Conservation (phyloP, 92 coral and sea anemone species). For the Actinostola sp. region DNA sequence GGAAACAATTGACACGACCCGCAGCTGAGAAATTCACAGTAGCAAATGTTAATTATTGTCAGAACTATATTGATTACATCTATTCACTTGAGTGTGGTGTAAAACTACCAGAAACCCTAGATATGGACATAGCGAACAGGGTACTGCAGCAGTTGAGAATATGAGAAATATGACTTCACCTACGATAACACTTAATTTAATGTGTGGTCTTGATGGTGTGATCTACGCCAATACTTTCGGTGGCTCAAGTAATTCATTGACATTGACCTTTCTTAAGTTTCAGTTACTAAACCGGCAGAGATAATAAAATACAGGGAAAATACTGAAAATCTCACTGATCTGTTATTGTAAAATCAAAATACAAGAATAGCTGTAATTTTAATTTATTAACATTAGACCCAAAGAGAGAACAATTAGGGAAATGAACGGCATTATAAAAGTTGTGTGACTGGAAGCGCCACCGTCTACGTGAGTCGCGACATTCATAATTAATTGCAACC, state of each 20-base stretch:
- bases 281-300: too few species aligned
- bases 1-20: conserved; percentile 51
- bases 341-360: too few species aligned
- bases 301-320: too few species aligned
- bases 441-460: too few species aligned
- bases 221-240: conserved; percentile 50
- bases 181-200: conserved; percentile 44
- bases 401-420: too few species aligned
- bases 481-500: too few species aligned
- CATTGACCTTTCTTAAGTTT: too few species aligned
- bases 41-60: conserved; percentile 43
- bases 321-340: too few species aligned
- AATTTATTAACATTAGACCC: too few species aligned
- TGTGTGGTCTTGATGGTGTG: conserved; percentile 51
- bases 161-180: conserved; percentile 22
- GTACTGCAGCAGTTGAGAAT: conserved; percentile 43
- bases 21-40: conserved; percentile 37
- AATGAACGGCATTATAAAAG: too few species aligned
- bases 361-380: too few species aligned
- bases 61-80: conserved; percentile 42
- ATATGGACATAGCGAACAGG: conserved; percentile 38
- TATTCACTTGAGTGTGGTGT: conserved; percentile 42
- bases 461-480: too few species aligned
- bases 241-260: conserved; percentile 39
- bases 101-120: conserved; percentile 37